These are phyloP conservation scores for Leptogaster cylindrica DNA, from an alignment of 2,888 invertebrate genomes.

Conservation along the genomic window DNA sequence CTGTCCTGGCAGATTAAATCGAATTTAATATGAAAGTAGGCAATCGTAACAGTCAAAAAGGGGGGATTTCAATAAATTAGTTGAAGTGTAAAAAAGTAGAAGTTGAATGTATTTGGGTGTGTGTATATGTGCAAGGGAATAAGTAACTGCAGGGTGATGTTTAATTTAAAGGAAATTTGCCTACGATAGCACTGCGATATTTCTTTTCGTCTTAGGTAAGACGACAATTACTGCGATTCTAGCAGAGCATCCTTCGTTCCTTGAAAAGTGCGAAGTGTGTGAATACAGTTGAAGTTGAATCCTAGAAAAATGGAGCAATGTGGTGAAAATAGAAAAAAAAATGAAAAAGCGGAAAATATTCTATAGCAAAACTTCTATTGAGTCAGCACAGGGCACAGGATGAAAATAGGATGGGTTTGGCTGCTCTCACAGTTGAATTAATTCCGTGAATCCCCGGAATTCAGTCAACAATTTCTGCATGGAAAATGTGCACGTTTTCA, in stretches of 20 bases:
- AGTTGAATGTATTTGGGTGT: too few species aligned
- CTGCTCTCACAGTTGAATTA: slow-evolving; percentile 26
- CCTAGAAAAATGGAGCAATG: not conserved
- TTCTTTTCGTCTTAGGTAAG: slow-evolving; percentile 1
- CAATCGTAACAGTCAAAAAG: slow-evolving; percentile 34
- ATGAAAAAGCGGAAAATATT: slow-evolving; percentile 27
- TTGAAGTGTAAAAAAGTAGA: slow-evolving; percentile 9
- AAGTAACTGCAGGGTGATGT: slow-evolving; percentile 26
- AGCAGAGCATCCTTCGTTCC: not conserved
- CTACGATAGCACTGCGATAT: slow-evolving; percentile 28
- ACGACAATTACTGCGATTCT: not conserved
- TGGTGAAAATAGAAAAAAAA: too few species aligned
- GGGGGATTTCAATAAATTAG: slow-evolving; percentile 37
- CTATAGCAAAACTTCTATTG: slow-evolving; percentile 1
- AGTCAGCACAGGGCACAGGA: slow-evolving; percentile 21
- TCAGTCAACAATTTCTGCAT: slow-evolving; percentile 14
- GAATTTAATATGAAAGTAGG: slow-evolving; percentile 39
- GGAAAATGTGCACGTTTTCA: slow-evolving; percentile 2
- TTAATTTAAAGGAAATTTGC: slow-evolving; percentile 36
- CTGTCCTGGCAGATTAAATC: slow-evolving; percentile 32
- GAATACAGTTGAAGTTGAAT: not conserved
- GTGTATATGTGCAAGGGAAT: slow-evolving; percentile 14
- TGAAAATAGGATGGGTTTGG: slow-evolving; percentile 14
- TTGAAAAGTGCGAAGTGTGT: slow-evolving; percentile 14
- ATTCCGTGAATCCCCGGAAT: slow-evolving; percentile 19